Percentiles rank a stretch among this genome's conserved stretches.
phyloP scores from a whole-genome alignment of 1,140 invertebrate species.

The Bombus terrestris region DNA sequence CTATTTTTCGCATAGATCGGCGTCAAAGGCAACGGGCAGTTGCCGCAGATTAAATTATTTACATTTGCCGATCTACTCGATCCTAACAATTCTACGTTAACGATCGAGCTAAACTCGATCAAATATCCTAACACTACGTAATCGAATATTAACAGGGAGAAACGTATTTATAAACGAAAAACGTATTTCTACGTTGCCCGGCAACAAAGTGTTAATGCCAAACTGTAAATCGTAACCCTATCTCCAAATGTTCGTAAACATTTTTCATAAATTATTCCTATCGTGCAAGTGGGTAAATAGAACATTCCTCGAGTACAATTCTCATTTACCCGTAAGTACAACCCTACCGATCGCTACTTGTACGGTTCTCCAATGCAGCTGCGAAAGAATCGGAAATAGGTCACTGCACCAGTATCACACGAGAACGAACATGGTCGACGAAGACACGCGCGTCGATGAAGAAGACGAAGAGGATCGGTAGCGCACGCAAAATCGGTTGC shows the following conservation, averaged over 20 bases:
- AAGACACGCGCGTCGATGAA: slow-evolving; percentile 6
- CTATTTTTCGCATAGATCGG: too few species aligned
- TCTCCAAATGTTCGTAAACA: background rate
- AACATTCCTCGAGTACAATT: background rate
- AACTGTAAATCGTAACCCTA: background rate
- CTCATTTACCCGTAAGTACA: too few species aligned
- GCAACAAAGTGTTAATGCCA: too few species aligned
- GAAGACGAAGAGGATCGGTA: background rate
- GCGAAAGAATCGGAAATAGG: background rate
- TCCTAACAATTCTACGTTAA: background rate
- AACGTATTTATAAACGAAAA: too few species aligned
- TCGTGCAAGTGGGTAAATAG: background rate
- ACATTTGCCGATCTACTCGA: background rate
- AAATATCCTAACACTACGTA: background rate
- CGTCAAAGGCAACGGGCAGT: too few species aligned
- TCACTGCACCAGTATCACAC: slow-evolving; percentile 6
- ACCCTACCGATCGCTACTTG: slow-evolving; percentile 35
- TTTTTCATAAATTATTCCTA: background rate
- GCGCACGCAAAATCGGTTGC: slow-evolving; percentile 17
- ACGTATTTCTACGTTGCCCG: too few species aligned
- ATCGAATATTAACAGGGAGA: too few species aligned
- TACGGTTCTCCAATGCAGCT: too few species aligned
- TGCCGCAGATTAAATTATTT: background rate
- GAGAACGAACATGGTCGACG: background rate
- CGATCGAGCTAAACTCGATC: background rate